Conservation (phyloP, 2,797 vertebrate genomes). For the Tarsius wallacei region DNA sequence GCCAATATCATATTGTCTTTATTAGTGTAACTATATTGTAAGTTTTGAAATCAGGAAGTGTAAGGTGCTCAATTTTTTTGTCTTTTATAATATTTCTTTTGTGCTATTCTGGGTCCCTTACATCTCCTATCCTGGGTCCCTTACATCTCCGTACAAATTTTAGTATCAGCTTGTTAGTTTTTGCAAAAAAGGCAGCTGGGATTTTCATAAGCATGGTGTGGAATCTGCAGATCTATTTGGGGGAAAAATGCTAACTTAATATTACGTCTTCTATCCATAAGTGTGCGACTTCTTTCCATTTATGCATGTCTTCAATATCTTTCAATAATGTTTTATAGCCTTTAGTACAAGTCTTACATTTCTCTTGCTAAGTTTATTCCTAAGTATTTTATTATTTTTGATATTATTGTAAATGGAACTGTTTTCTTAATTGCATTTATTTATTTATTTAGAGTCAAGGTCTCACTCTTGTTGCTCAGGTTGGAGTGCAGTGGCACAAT, state of each 20-base stretch:
- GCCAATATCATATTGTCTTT: not conserved
- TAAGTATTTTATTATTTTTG: not conserved
- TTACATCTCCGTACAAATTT: not conserved
- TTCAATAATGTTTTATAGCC: not conserved
- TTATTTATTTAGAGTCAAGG: too few species aligned
- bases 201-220: not conserved
- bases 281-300: not conserved
- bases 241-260: not conserved
- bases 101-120: not conserved
- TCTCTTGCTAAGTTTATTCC: not conserved
- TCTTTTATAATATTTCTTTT: too few species aligned
- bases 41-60: not conserved
- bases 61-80: not conserved
- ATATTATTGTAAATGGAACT: not conserved
- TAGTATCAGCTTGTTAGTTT: not conserved
- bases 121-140: not conserved
- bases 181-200: not conserved
- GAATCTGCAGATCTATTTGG: not conserved
- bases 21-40: fast-evolving
- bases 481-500: too few species aligned
- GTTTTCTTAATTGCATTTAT: not conserved
- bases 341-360: not conserved
- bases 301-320: not conserved
- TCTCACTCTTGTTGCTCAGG: too few species aligned
- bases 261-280: not conserved